Conservation (phyloP, 2,797 vertebrate species). For the Micrastur ruficollis region DNA sequence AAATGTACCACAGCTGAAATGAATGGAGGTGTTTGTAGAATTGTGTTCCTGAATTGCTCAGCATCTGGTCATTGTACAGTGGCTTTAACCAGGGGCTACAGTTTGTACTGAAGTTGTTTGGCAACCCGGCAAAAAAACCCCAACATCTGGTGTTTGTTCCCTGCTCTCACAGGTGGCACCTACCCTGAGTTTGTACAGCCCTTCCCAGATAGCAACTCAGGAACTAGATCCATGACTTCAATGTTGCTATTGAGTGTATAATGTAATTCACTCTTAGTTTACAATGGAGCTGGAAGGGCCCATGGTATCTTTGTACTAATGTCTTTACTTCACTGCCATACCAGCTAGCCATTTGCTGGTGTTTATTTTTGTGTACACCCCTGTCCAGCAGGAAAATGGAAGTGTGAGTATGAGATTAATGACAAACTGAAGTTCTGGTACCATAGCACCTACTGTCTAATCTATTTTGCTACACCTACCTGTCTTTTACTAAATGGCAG, state of each 20-base stretch:
- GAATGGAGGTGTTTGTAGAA: not conserved
- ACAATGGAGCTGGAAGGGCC: not conserved
- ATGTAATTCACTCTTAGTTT: not conserved
- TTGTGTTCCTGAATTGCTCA: not conserved
- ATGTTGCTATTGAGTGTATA: not conserved
- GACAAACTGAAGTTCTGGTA: not conserved
- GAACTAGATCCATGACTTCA: not conserved
- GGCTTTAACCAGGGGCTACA: not conserved
- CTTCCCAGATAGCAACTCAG: not conserved
- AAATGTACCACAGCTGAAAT: not conserved
- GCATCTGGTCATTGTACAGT: not conserved
- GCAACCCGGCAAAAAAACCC: not conserved
- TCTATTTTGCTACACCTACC: not conserved
- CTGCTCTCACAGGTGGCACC: not conserved
- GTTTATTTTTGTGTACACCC: not conserved
- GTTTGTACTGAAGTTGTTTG: not conserved
- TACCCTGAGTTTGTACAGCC: not conserved
- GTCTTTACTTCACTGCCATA: not conserved
- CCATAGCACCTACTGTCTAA: not conserved
- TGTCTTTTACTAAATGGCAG: not conserved
- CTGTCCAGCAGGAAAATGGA: not conserved
- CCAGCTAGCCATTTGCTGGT: not conserved
- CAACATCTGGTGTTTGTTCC: not conserved
- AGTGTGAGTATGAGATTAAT: not conserved
- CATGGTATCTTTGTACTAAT: not conserved